A percentile compares a stretch with the other conserved stretches of the same genome.
Conservation (phyloP, 1,140 invertebrate species). For the Chymomyza costata region DNA sequence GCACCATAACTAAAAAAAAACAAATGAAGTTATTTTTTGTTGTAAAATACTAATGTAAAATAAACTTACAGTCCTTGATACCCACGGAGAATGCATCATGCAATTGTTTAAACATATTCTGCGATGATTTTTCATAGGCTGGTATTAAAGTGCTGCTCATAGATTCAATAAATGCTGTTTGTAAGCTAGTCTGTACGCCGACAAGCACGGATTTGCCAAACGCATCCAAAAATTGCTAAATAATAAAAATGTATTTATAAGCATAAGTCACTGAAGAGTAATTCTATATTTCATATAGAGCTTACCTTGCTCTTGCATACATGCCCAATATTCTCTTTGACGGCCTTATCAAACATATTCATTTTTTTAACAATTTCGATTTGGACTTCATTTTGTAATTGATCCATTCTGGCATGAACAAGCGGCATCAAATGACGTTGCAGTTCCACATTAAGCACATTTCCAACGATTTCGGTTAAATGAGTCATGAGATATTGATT, state of each 20-base stretch:
- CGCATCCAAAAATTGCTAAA: conserved; percentile 83
- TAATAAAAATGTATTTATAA: background rate
- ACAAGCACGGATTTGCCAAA: conserved; percentile 81
- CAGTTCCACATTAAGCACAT: conserved; percentile 75
- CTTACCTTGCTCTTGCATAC: conserved; percentile 84
- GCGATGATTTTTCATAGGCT: conserved; percentile 88
- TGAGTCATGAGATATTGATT: conserved; percentile 75
- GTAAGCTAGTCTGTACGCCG: conserved; percentile 75
- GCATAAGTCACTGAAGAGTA: background rate
- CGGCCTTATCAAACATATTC: conserved; percentile 81
- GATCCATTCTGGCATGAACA: conserved; percentile 79
- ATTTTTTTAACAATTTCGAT: conserved; percentile 83
- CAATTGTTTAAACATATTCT: conserved; percentile 90
- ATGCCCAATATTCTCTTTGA: conserved; percentile 88
- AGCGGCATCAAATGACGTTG: conserved; percentile 77
- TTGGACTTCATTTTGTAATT: conserved; percentile 82
- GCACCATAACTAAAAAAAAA: conserved; percentile 74
- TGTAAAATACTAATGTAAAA: background rate
- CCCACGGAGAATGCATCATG: conserved; percentile 90
- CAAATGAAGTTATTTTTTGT: background rate
- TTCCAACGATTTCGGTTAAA: conserved; percentile 75
- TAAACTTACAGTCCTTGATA: conserved; percentile 89
- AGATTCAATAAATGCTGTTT: conserved; percentile 79
- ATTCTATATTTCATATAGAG: conserved; percentile 3
- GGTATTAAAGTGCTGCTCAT: conserved; percentile 86